Percentiles rank a stretch among this genome's conserved stretches.
Evolutionary conservation across 2,113 vertebrate genomes (phyloP).

Genomic region (Cyprinus carpio): DNA sequence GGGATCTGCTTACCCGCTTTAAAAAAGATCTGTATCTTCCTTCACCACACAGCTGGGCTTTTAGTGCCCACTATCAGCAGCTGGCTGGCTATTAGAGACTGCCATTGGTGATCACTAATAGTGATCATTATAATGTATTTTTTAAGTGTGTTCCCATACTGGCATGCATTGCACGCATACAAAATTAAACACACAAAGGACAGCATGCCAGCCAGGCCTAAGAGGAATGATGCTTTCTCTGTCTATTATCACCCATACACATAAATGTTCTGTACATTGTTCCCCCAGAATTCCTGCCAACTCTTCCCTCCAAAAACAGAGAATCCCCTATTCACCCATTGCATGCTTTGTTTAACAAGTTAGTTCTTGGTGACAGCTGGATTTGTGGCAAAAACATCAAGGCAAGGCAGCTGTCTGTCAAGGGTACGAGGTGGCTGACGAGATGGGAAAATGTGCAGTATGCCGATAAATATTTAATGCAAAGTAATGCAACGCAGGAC

Average conservation of each 20-base stretch:
- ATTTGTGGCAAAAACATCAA: conserved; percentile 60
- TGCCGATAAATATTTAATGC: conserved; percentile 82
- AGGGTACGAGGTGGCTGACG: conserved; percentile 67
- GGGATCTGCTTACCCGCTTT: conserved; percentile 45
- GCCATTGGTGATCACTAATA: conserved; percentile 36
- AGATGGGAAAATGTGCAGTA: conserved; percentile 78
- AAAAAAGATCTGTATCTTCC: conserved; percentile 27
- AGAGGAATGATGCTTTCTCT: not conserved
- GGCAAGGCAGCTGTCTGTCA: conserved; percentile 79
- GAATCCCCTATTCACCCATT: conserved; percentile 35
- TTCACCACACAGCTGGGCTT: conserved; percentile 22
- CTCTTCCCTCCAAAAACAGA: conserved; percentile 24
- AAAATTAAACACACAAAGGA: conserved; percentile 17
- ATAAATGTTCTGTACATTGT: conserved; percentile 20
- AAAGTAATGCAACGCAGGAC: conserved; percentile 79
- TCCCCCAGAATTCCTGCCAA: conserved; percentile 28
- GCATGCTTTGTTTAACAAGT: conserved; percentile 25
- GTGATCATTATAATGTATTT: conserved; percentile 6
- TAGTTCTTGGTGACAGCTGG: conserved; percentile 40
- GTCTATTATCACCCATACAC: conserved; percentile 29
- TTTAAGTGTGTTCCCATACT: not conserved
- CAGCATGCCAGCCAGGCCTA: not conserved
- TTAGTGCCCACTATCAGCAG: conserved; percentile 9
- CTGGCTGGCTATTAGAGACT: conserved; percentile 37
- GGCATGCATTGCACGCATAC: not conserved